Conservation (phyloP, 1,140 invertebrate genomes). For the Zaprionus vittiger region DNA sequence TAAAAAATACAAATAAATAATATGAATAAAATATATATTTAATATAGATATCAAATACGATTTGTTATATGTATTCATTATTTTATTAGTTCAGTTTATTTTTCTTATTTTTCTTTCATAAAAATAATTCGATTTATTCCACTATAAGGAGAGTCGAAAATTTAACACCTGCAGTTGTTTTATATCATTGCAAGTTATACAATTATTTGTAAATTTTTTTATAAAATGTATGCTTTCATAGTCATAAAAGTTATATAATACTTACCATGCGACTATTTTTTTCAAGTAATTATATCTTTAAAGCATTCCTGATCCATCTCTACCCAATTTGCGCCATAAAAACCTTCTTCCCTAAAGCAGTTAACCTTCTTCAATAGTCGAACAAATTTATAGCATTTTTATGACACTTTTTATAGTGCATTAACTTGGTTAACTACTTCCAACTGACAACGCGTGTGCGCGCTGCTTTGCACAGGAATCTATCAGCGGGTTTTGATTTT, state of each 20-base stretch:
- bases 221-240: too few species aligned
- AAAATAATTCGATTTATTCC: background rate
- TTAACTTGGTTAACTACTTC: background rate
- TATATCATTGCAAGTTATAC: too few species aligned
- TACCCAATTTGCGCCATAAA: background rate
- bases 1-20: background rate
- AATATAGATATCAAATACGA: background rate
- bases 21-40: background rate
- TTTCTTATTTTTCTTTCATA: background rate
- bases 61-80: too few species aligned
- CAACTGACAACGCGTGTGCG: constrained; percentile 4
- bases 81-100: background rate
- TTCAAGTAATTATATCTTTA: background rate
- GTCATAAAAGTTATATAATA: background rate
- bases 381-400: constrained; percentile 3
- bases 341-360: background rate
- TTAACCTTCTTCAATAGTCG: background rate
- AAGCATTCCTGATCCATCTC: background rate
- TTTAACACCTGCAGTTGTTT: too few species aligned
- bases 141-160: too few species aligned
- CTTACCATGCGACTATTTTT: background rate
- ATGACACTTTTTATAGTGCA: constrained; percentile 10
- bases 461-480: constrained; percentile 42
- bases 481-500: constrained; percentile 38
- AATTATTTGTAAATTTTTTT: too few species aligned